Base-by-base conservation (phyloP, 2,797 vertebrate genomes). In the Anabacerthia variegaticeps region DNA sequence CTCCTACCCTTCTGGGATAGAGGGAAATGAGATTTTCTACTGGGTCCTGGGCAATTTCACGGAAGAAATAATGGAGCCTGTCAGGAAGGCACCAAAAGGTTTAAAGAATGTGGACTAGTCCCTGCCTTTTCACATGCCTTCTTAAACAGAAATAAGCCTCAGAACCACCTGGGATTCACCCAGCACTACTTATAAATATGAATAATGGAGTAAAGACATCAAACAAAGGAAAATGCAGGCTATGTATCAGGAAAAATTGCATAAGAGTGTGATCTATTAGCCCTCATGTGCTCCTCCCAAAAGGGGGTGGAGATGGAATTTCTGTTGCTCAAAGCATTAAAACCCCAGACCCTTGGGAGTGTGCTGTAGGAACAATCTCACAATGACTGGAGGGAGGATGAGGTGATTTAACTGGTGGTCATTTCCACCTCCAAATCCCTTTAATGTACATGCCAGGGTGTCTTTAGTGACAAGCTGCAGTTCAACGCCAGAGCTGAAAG, bases 171-270 rank as follows among this genome's bases (percentile, higher is more conserved):
- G 92, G 86, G 94, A 92, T 94, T 91, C 81, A 89, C 92, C 77
- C 88, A 96, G 65, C 32, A 87, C 61, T 26, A 56, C 24, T 87
- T 93, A 92, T 94, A 94, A 95, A 90, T 76, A 88, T 74, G 74
- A 95, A 71, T 92, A 95, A 85, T 0, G 0, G 67, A 84, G 81
- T 87, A 67, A 88, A 88, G 75, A 74, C 78, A 89, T 91, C 61
- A 77, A 94, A 96, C 86, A 95, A 94, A 96, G 75, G 86, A 96
- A 97, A 97, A 89, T 89, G 81, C 83, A 92, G 91, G 81, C 92
- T 89, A 34, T 30, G 68, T 87, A 96, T 96, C 84, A 95, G 92
- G 92, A 93, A 96, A 97, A 95, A 93, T 52, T 91, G 86, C 49
- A 4, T 89, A 95, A 89, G 44, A 91, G 48, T 67, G 52, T 76